phyloP scores from a whole-genome alignment of 1,140 invertebrate species.

The Zelostemma sp. region DNA sequence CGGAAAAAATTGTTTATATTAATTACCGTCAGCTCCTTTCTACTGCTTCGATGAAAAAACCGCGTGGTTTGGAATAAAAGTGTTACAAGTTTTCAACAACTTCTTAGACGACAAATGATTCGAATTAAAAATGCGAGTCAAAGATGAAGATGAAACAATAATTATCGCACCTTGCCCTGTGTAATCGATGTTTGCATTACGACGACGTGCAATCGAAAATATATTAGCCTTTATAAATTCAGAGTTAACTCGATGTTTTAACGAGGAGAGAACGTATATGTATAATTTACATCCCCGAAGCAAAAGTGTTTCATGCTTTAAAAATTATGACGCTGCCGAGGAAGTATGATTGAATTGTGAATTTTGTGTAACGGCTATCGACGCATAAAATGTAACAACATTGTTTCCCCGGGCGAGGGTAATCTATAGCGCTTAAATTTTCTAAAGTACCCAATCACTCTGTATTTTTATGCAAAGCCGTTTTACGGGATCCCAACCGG shows the following conservation, averaged over 20 bases:
- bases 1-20: conserved; percentile 61
- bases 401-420: conserved; percentile 57
- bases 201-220: conserved; percentile 1
- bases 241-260: conserved; percentile 13
- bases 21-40: conserved; percentile 62
- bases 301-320: conserved; percentile 23
- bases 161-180: conserved; percentile 1
- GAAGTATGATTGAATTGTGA: conserved; percentile 39
- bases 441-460: conserved; percentile 66
- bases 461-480: conserved; percentile 65
- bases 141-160: conserved; percentile 15
- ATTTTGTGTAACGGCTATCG: conserved; percentile 44
- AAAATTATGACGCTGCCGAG: conserved; percentile 31
- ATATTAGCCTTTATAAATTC: conserved; percentile 21
- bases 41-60: conserved; percentile 47
- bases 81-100: background rate
- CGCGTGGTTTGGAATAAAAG: conserved; percentile 43
- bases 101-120: background rate
- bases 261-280: conserved; percentile 20
- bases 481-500: conserved; percentile 45
- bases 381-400: conserved; percentile 44
- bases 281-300: conserved; percentile 10
- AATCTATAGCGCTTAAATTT: conserved; percentile 66
- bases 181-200: background rate
- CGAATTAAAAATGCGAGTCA: conserved; percentile 1